A percentile compares a stretch with the other conserved stretches of the same genome.
Conservation (phyloP, 2,797 vertebrate genomes). For the Sciurus vulgaris region DNA sequence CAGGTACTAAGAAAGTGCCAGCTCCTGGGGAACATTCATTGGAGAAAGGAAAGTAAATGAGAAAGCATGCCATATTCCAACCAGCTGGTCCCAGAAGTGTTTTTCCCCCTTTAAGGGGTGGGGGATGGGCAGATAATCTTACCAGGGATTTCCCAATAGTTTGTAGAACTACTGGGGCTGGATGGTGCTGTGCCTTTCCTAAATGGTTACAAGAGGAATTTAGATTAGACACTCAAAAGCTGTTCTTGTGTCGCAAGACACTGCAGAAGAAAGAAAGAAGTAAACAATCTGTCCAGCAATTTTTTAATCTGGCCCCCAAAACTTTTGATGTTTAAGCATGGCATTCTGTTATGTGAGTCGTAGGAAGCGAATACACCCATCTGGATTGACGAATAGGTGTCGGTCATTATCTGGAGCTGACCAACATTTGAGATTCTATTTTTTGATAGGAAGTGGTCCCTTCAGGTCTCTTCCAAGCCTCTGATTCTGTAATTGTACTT, state of each 20-base stretch:
- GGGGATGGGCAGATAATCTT: constrained; percentile 57
- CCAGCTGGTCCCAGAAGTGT: constrained; percentile 16
- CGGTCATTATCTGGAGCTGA: background rate
- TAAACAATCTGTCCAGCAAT: constrained; percentile 58
- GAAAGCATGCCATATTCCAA: constrained; percentile 21
- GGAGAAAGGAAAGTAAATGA: constrained; percentile 18
- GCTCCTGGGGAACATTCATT: background rate
- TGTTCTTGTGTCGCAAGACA: constrained; percentile 61
- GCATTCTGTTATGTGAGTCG: too few relatives aligned
- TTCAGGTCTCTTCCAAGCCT: constrained; percentile 44
- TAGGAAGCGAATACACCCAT: too few relatives aligned
- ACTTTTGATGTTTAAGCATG: too few relatives aligned
- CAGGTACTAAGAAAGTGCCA: background rate
- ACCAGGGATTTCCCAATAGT: constrained; percentile 70
- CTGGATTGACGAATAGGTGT: too few relatives aligned
- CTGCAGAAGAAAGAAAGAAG: constrained; percentile 44
- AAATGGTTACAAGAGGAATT: constrained; percentile 70
- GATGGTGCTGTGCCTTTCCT: constrained; percentile 61
- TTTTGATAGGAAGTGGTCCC: background rate
- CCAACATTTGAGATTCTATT: constrained; percentile 47
- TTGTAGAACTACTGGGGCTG: constrained; percentile 18
- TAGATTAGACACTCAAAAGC: constrained; percentile 67
- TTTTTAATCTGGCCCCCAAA: constrained; percentile 7
- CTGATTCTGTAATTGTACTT: background rate
- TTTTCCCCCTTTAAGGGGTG: background rate